A percentile compares a stretch with the other conserved stretches of the same genome.
phyloP scores from a whole-genome alignment of 2,888 invertebrate species.

The Sphecodes monilicornis region DNA sequence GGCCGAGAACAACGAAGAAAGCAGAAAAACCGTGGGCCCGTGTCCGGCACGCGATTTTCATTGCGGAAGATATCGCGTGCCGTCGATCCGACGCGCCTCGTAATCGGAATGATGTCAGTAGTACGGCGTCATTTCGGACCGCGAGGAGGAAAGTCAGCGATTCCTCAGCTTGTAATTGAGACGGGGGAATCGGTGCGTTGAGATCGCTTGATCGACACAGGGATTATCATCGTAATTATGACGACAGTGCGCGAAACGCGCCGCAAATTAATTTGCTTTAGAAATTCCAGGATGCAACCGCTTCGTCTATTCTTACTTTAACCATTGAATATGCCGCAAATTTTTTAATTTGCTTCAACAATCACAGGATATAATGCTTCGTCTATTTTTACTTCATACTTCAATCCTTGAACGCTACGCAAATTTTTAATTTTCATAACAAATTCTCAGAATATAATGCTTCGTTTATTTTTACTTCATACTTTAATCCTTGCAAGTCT shows the following conservation, averaged over 20 bases:
- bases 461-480: too few relatives aligned
- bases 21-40: slow-evolving; percentile 66
- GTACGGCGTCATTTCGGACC: slow-evolving; percentile 58
- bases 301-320: too few relatives aligned
- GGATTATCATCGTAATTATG: background rate
- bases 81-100: slow-evolving; percentile 37
- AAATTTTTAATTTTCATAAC: too few relatives aligned
- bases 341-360: too few relatives aligned
- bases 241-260: background rate
- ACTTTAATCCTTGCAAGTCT: too few relatives aligned
- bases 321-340: too few relatives aligned
- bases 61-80: slow-evolving; percentile 68
- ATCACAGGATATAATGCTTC: too few relatives aligned
- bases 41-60: slow-evolving; percentile 68
- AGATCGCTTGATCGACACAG: background rate
- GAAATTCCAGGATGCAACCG: background rate
- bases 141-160: background rate
- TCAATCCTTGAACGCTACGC: too few relatives aligned
- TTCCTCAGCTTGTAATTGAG: background rate
- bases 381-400: too few relatives aligned
- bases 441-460: too few relatives aligned
- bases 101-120: slow-evolving; percentile 74
- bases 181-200: background rate
- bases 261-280: background rate
- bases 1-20: slow-evolving; percentile 63